Conservation (phyloP, 1,140 invertebrate species). For the Solenopsis invicta region DNA sequence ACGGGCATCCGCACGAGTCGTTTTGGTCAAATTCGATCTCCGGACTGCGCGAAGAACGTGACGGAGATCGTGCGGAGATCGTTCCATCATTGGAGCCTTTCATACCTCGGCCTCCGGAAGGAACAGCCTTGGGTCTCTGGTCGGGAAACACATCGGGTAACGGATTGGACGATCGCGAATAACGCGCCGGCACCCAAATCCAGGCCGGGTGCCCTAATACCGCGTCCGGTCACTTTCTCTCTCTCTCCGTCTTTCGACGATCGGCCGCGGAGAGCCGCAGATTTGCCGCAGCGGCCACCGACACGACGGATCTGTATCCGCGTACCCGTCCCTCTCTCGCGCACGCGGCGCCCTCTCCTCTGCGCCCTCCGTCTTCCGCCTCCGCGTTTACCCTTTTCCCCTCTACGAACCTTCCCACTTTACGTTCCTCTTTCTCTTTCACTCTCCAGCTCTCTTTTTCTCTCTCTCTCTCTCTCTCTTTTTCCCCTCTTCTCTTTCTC, state of each 20-base stretch:
- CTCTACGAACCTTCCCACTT: conserved; percentile 32
- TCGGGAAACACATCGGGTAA: neutral
- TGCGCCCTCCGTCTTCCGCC: conserved; percentile 51
- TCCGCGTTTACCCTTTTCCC: conserved; percentile 41
- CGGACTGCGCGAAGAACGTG: neutral
- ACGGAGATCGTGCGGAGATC: conserved; percentile 35
- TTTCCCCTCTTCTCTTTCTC: neutral
- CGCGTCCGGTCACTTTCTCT: neutral
- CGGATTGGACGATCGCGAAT: conserved; percentile 1
- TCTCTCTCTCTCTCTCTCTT: conserved; percentile 47
- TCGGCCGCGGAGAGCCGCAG: conserved; percentile 73
- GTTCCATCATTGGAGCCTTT: conserved; percentile 55
- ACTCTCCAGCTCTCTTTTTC: conserved; percentile 8
- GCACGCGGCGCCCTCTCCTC: conserved; percentile 43
- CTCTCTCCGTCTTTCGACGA: conserved; percentile 24
- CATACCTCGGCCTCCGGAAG: conserved; percentile 49
- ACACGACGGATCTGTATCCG: conserved; percentile 75
- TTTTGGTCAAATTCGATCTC: neutral
- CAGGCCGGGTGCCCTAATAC: conserved; percentile 43
- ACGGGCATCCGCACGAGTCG: conserved; percentile 26
- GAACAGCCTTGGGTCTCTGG: neutral
- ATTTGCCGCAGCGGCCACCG: conserved; percentile 81
- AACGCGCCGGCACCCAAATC: conserved; percentile 48
- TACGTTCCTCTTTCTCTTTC: conserved; percentile 30
- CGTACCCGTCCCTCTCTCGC: conserved; percentile 68